Base-by-base conservation (phyloP, 2,113 vertebrate genomes). In the Nothoprocta perdicaria region DNA sequence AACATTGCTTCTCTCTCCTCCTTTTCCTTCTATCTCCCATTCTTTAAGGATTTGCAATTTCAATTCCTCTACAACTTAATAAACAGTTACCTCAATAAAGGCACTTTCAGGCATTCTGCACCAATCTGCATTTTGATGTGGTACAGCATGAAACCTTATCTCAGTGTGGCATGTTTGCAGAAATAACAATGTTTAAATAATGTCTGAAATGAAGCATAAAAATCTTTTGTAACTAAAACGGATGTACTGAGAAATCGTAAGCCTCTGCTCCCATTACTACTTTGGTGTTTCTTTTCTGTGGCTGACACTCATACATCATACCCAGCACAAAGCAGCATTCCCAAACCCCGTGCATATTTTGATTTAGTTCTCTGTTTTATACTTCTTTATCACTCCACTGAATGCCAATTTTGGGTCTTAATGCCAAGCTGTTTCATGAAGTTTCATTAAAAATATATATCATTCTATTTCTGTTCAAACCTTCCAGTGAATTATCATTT, bases 111-210 rank as follows among this genome's bases (percentile, higher is more conserved):
- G 78, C 6, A 29, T 96, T 95, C 84, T 86, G 83, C 84, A 89
- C 90, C 96, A 95, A 94, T 97, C 97, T 97, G 86, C 96, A 96
- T 97, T 97, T 97, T 96, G 92, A 97, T 97, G 92, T 92, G 90
- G 67, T 97, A 53, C 94, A 93, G 93, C 95, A 94, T 76, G 92
- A 96, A 98, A 89, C 94, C 97, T 98, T 98, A 98, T 98, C 98
- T 96, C 96, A 83, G 88, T 58, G 88, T 95, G 97, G 96, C 97
- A 98, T 98, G 97, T 97, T 97, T 97, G 96, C 96, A 93, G 96
- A 96, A 97, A 97, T 98, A 97, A 97, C 97, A 98, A 93, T 96
- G 96, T 97, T 98, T 96, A 96, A 97, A 96, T 97, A 97, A 97
- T 97, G 95, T 88, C 97, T 96, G 96, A 97, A 98, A 96, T 94